Conservation (phyloP, 2,797 vertebrate genomes). For the Paguma larvata region DNA sequence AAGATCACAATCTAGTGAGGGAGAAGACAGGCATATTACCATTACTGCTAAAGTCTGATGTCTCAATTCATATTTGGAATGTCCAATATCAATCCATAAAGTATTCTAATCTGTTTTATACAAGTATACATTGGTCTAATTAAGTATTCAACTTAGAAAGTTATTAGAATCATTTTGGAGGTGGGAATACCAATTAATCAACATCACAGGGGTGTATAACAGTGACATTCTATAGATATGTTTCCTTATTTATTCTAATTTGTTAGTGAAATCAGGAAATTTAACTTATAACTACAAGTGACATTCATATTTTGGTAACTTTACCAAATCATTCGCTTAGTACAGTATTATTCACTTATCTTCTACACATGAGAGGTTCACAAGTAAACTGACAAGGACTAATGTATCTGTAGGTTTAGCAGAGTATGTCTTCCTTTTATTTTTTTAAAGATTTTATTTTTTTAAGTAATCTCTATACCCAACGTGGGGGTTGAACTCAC, state of each 20-base stretch:
- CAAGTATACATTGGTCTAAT: background rate
- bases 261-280: constrained; percentile 55
- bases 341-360: constrained; percentile 57
- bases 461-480: too few relatives aligned
- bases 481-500: too few relatives aligned
- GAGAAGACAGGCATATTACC: background rate
- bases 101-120: constrained; percentile 54
- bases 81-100: constrained; percentile 46
- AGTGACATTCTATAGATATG: constrained; percentile 14
- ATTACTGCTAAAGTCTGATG: constrained; percentile 36
- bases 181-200: constrained; percentile 39
- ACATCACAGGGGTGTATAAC: background rate
- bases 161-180: constrained; percentile 55
- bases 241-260: constrained; percentile 42
- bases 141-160: constrained; percentile 55
- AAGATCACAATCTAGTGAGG: constrained; percentile 42
- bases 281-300: constrained; percentile 51
- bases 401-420: constrained; percentile 38
- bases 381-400: constrained; percentile 7
- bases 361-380: constrained; percentile 12
- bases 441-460: too few relatives aligned
- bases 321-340: constrained; percentile 58
- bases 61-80: constrained; percentile 52
- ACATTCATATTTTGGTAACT: constrained; percentile 13
- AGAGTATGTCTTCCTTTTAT: background rate